Percentiles rank a stretch among this genome's conserved stretches.
These are phyloP conservation scores for Sylvicola cinctus DNA, from an alignment of 2,888 invertebrate species.

Conservation along the genomic window DNA sequence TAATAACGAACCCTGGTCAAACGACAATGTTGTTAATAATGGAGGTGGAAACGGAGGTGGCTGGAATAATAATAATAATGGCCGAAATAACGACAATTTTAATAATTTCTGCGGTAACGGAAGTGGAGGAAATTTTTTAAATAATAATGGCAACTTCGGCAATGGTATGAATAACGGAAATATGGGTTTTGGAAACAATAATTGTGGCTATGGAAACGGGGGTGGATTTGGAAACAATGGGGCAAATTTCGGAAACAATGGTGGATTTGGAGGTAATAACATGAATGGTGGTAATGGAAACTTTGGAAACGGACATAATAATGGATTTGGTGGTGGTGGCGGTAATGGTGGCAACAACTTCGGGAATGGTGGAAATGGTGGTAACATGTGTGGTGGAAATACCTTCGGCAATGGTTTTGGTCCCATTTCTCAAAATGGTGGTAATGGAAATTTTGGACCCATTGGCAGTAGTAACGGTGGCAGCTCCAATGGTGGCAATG, in stretches of 20 bases:
- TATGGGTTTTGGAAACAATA: not conserved
- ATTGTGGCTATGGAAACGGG: not conserved
- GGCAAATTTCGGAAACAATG: not conserved
- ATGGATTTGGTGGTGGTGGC: slow-evolving; percentile 5
- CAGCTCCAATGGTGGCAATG: slow-evolving; percentile 12
- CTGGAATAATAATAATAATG: not conserved
- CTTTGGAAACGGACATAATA: too few species aligned
- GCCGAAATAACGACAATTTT: not conserved
- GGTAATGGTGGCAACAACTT: slow-evolving; percentile 9
- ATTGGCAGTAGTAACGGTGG: slow-evolving; percentile 18
- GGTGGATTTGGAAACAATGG: slow-evolving; percentile 3
- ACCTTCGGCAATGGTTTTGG: slow-evolving; percentile 21
- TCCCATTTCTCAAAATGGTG: slow-evolving; percentile 16
- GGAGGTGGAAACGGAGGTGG: not conserved
- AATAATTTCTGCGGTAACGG: not conserved
- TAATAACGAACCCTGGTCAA: not conserved
- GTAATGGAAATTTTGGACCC: slow-evolving; percentile 24
- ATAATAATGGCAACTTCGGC: too few species aligned
- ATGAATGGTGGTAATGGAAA: slow-evolving; percentile 12
- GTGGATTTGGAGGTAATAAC: slow-evolving; percentile 6
- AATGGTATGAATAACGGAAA: too few species aligned
- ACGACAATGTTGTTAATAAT: not conserved
- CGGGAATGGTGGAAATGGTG: slow-evolving; percentile 10
- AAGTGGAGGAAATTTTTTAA: too few species aligned
- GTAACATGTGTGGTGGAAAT: too few species aligned